Evolutionary conservation across 2,888 invertebrate genomes (phyloP).

Genomic region (Lithosia quadra): DNA sequence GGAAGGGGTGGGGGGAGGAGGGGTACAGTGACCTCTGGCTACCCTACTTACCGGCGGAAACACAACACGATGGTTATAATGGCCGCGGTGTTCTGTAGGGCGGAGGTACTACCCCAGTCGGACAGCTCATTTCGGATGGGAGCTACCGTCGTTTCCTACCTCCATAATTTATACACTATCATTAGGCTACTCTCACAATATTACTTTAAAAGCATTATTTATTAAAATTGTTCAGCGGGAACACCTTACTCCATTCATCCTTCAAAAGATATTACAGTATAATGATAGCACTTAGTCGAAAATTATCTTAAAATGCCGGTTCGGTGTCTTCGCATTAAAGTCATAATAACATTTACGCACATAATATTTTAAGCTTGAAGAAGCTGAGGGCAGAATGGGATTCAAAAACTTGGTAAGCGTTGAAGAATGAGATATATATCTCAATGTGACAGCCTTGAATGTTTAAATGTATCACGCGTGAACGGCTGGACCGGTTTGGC

Average conservation of each 20-base stretch:
- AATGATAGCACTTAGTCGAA: slow-evolving; percentile 37
- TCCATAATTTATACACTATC: slow-evolving; percentile 5
- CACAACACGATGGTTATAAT: no score
- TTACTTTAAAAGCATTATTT: slow-evolving; percentile 10
- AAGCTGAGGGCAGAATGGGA: slow-evolving; percentile 28
- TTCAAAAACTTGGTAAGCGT: slow-evolving; percentile 42
- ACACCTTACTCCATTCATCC: slow-evolving; percentile 14
- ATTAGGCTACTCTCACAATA: slow-evolving; percentile 4
- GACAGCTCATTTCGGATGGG: no score
- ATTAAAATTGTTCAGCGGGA: slow-evolving; percentile 7
- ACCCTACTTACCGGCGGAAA: no score
- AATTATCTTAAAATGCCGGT: slow-evolving; percentile 41
- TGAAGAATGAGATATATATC: slow-evolving; percentile 32
- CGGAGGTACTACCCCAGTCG: no score
- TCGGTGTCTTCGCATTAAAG: slow-evolving; percentile 28
- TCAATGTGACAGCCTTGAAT: slow-evolving; percentile 16
- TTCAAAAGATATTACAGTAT: slow-evolving; percentile 30
- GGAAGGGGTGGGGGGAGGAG: no score
- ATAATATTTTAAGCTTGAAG: slow-evolving; percentile 45
- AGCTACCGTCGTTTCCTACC: no score
- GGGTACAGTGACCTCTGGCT: no score
- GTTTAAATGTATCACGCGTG: no score
- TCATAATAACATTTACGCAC: slow-evolving; percentile 47
- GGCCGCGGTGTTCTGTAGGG: no score
- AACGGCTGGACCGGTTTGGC: no score